Percentiles rank a stretch among this genome's conserved stretches.
Conservation (phyloP, 2,797 vertebrate species). For the Vespertilio murinus region DNA sequence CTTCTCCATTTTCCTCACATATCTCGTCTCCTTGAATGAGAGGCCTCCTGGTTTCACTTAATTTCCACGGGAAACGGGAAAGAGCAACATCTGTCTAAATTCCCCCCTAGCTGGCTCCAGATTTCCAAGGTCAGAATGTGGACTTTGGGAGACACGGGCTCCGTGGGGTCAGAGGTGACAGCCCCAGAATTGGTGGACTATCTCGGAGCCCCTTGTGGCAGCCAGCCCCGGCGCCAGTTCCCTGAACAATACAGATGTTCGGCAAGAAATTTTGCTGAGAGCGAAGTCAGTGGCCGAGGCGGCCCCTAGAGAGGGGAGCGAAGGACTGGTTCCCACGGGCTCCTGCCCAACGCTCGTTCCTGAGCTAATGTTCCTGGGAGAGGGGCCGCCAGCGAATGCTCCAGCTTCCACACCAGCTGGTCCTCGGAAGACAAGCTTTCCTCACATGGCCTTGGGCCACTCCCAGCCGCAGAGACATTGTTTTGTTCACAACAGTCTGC, state of each 20-base stretch:
- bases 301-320: slow-evolving; percentile 64
- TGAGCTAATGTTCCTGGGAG: slow-evolving; percentile 71
- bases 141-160: neutral
- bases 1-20: slow-evolving; percentile 39
- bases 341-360: slow-evolving; percentile 70
- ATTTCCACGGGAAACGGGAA: slow-evolving; percentile 67
- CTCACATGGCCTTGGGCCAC: slow-evolving; percentile 49
- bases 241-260: slow-evolving; percentile 46
- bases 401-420: slow-evolving; percentile 75
- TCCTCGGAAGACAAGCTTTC: slow-evolving; percentile 44
- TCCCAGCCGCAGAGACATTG: neutral
- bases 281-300: neutral
- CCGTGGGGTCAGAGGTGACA: slow-evolving; percentile 20
- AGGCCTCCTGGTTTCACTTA: slow-evolving; percentile 59
- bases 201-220: neutral
- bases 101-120: slow-evolving; percentile 55
- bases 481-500: neutral
- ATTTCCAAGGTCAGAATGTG: slow-evolving; percentile 52
- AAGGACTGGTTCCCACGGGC: slow-evolving; percentile 78
- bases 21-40: slow-evolving; percentile 3
- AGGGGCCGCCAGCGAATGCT: slow-evolving; percentile 55
- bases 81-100: slow-evolving; percentile 41
- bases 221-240: neutral
- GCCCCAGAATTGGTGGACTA: neutral
- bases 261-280: slow-evolving; percentile 44